Evolutionary conservation across 1,140 invertebrate species (phyloP).

Genomic region (Neodiprion virginianus): DNA sequence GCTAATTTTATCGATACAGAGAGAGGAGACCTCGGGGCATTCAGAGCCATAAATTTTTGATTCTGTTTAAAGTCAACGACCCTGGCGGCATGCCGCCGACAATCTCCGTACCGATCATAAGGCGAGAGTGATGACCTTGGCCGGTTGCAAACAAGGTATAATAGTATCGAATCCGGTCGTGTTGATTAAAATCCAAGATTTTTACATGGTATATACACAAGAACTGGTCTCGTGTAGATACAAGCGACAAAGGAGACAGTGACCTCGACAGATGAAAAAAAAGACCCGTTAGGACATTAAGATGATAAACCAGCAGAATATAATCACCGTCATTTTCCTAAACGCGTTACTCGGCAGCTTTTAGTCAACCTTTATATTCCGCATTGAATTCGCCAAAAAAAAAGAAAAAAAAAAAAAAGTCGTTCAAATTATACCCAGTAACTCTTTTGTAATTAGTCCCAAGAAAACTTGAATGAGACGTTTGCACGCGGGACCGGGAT

Average conservation of each 20-base stretch:
- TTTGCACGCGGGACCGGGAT: no score
- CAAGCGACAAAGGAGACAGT: not conserved
- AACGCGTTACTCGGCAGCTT: no score
- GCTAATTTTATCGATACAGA: no score
- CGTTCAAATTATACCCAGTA: no score
- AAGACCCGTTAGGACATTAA: no score
- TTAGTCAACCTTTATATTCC: no score
- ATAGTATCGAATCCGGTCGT: not conserved
- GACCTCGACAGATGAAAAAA: not conserved
- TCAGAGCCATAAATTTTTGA: not conserved
- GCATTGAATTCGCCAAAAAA: no score
- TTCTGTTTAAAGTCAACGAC: not conserved
- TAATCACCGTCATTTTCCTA: no score
- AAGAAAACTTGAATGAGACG: no score
- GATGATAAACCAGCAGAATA: no score
- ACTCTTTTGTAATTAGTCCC: no score
- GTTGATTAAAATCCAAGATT: not conserved
- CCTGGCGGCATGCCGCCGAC: conserved; percentile 1
- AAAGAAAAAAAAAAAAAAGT: no score
- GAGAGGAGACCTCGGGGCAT: not conserved
- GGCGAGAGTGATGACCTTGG: not conserved
- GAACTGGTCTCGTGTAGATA: not conserved
- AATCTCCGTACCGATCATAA: not conserved
- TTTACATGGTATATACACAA: not conserved
- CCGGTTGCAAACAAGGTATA: not conserved